A percentile compares a stretch with the other conserved stretches of the same genome.
Conservation (phyloP, 2,797 vertebrate species). For the Falco naumanni region DNA sequence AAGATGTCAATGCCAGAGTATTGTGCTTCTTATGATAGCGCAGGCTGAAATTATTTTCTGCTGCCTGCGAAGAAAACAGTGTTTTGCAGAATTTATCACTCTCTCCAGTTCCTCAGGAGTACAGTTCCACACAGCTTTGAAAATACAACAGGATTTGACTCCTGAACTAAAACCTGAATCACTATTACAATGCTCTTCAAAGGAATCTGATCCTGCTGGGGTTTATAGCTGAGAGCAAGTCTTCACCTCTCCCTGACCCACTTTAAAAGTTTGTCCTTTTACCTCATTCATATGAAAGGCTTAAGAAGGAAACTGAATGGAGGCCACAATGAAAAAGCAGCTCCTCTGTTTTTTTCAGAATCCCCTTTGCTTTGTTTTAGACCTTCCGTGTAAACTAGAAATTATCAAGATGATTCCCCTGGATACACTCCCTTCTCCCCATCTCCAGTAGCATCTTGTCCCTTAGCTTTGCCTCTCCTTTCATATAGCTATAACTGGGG, state of each 20-base stretch:
- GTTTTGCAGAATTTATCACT: neutral
- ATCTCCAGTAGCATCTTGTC: neutral
- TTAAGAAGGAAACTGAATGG: neutral
- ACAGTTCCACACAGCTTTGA: neutral
- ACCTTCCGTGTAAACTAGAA: neutral
- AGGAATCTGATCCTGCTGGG: neutral
- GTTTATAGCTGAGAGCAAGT: neutral
- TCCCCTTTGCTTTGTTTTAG: neutral
- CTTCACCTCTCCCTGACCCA: slow-evolving; percentile 24
- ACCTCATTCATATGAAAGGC: neutral
- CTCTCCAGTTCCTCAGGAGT: neutral
- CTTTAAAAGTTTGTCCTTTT: neutral
- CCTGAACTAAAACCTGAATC: neutral
- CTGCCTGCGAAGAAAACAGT: neutral
- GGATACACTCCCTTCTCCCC: rapidly evolving
- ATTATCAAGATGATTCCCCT: neutral
- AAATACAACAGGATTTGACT: neutral
- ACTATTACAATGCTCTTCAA: neutral
- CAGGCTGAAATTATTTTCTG: neutral
- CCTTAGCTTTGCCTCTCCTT: neutral
- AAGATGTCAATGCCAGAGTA: neutral
- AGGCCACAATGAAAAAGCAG: neutral
- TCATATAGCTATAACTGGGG: neutral
- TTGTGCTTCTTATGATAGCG: neutral
- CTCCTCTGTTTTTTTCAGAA: neutral